Conservation (phyloP, 2,113 vertebrate genomes). For the Syngnathus typhle region DNA sequence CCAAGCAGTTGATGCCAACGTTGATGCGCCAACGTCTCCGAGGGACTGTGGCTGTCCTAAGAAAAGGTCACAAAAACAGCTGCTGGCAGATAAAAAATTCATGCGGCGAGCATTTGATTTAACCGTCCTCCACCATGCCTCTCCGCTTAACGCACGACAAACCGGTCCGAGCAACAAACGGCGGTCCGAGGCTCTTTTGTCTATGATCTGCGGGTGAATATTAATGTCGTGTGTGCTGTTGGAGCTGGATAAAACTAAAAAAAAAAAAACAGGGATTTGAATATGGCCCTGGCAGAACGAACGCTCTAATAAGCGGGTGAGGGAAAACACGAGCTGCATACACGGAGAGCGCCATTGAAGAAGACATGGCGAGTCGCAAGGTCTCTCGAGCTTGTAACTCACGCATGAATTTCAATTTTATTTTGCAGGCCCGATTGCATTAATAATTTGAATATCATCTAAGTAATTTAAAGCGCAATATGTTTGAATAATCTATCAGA, state of each 20-base stretch:
- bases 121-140: constrained; percentile 1
- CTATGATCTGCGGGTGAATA: constrained; percentile 60
- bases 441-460: not conserved
- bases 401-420: constrained; percentile 1
- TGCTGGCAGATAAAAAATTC: constrained; percentile 59
- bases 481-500: not conserved
- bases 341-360: constrained; percentile 40
- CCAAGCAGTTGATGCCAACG: constrained; percentile 26
- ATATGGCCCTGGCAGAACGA: constrained; percentile 46
- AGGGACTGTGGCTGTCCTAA: constrained; percentile 35
- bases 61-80: constrained; percentile 59
- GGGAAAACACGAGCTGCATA: constrained; percentile 49
- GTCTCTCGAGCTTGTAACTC: constrained; percentile 22
- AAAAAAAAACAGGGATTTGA: constrained; percentile 37
- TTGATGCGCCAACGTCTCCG: constrained; percentile 30
- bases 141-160: constrained; percentile 52
- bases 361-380: constrained; percentile 32
- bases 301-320: constrained; percentile 54
- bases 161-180: constrained; percentile 41
- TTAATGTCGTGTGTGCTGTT: constrained; percentile 50
- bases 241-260: constrained; percentile 44
- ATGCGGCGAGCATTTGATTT: constrained; percentile 26
- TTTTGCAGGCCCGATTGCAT: not conserved
- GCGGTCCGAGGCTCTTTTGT: constrained; percentile 43
- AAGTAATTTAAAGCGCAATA: not conserved